A percentile compares a stretch with the other conserved stretches of the same genome.
These are phyloP conservation scores for Myiagra hebetior DNA, from an alignment of 2,113 vertebrate species.

Conservation along the genomic window DNA sequence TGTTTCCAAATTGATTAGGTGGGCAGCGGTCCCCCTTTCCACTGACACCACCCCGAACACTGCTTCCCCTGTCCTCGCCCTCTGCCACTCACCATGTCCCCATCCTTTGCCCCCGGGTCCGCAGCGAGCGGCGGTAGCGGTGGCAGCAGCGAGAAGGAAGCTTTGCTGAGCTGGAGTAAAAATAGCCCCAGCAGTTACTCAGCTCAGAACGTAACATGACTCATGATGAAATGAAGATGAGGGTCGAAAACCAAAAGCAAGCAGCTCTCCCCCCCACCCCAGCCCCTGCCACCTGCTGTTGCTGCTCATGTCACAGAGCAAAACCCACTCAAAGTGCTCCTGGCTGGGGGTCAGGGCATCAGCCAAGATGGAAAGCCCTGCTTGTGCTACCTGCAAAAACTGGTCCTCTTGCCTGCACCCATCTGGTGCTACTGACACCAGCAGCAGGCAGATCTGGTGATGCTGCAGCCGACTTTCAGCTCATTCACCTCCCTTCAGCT, in stretches of 20 bases:
- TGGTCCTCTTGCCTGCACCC: neutral
- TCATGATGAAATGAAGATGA: slow-evolving; percentile 70
- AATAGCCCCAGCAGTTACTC: slow-evolving; percentile 82
- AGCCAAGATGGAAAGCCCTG: rapidly evolving
- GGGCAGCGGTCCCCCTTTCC: slow-evolving; percentile 35
- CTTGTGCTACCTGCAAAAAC: rapidly evolving
- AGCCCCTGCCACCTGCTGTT: neutral
- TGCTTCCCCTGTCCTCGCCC: slow-evolving; percentile 14
- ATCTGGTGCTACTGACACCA: neutral
- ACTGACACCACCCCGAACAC: slow-evolving; percentile 16
- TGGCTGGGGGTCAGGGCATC: neutral
- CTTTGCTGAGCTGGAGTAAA: slow-evolving; percentile 72
- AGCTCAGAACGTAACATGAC: slow-evolving; percentile 79
- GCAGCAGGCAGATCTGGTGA: neutral
- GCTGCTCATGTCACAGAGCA: neutral
- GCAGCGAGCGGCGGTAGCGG: neutral
- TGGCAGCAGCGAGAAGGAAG: slow-evolving; percentile 71
- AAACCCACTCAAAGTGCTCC: neutral
- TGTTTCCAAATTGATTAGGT: slow-evolving; percentile 50
- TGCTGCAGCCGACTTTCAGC: neutral
- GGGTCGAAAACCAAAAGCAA: slow-evolving; percentile 57
- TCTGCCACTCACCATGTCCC: slow-evolving; percentile 63
- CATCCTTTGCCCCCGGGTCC: slow-evolving; percentile 38
- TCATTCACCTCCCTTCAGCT: neutral
- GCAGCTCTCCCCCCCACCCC: neutral